Evolutionary conservation across 2,888 invertebrate genomes (phyloP), one percentile per base, ranked within the genome.

Genomic region (Hirtodrosophila trivittata): DNA sequence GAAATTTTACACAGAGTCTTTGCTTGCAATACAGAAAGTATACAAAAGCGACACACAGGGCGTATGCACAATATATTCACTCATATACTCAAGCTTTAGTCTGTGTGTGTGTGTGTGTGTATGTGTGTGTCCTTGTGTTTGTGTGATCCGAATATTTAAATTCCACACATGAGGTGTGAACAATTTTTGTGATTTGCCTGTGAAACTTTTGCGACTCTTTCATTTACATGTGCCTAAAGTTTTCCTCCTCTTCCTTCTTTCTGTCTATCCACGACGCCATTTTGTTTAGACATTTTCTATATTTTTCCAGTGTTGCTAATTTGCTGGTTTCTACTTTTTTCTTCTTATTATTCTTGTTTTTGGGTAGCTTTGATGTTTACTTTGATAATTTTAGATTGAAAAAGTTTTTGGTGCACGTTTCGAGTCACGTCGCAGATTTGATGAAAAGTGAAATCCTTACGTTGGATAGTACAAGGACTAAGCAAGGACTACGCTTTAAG

Each of bases 311-410:
- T 39, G 28, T 66, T 58, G 46, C 82, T 81, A 78, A 78, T 78
- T 78, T 84, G 60, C 66, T 56, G 54, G 35, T 57, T 37, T 51
- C 43, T 35, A n/a, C 28, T n/a, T 35, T 50, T 12, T 37, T 28
- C 1, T 37, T 10, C 4, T 1, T 8, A 32, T 47, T 57, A 45
- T 47, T n/a, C 18, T 47, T 28, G 14, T 43, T 14, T 39, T 45
- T 35, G 39, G 42, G 46, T 50, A 71, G 75, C 85, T 85, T 78
- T 85, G 85, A 78, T 78, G 75, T 85, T 77, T 71, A 68, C 78
- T 82, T 78, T 77, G 85, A 85, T 80, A 80, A 78, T 82, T 77
- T 78, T 75, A 68, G 82, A 85, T 78, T 85, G 72, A 78, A 78
- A 80, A 80, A 80, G 78, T 82, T 78, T 77, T 33, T 5, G 33